Evolutionary conservation across 2,888 invertebrate genomes (phyloP).

Genomic region (Plagodis dolabraria): DNA sequence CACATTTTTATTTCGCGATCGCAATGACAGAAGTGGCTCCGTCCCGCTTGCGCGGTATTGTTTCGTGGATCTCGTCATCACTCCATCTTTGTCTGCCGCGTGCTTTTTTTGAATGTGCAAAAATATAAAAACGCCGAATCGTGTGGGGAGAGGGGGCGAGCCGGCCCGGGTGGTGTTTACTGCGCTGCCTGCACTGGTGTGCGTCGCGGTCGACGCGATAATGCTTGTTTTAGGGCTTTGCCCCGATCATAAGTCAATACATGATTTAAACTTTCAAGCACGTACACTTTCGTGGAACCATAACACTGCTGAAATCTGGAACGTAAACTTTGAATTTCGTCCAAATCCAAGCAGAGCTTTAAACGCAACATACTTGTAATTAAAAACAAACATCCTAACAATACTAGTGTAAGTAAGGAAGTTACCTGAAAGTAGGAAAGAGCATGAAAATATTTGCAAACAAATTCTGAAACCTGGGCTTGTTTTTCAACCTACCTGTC

Average conservation of each 20-base stretch:
- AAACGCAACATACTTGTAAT: no score
- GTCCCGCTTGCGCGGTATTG: slow-evolving; percentile 79
- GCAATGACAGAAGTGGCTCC: slow-evolving; percentile 75
- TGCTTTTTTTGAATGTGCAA: slow-evolving; percentile 82
- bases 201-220: slow-evolving; percentile 60
- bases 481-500: neutral
- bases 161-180: slow-evolving; percentile 44
- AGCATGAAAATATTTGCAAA: no score
- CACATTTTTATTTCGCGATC: slow-evolving; percentile 82
- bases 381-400: no score
- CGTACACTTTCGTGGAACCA: slow-evolving; percentile 41
- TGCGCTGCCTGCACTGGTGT: slow-evolving; percentile 72
- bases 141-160: slow-evolving; percentile 60
- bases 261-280: slow-evolving; percentile 49
- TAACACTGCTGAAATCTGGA: slow-evolving; percentile 40
- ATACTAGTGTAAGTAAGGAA: no score
- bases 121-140: slow-evolving; percentile 84
- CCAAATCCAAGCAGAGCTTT: slow-evolving; percentile 1
- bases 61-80: slow-evolving; percentile 77
- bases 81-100: slow-evolving; percentile 83
- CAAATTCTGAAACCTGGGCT: no score
- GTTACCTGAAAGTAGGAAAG: no score
- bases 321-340: slow-evolving; percentile 40
- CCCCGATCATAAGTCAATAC: slow-evolving; percentile 83
- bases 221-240: slow-evolving; percentile 81